Evolutionary conservation across 1,140 invertebrate genomes (phyloP).

Genomic region (Chironomus striatipennis): DNA sequence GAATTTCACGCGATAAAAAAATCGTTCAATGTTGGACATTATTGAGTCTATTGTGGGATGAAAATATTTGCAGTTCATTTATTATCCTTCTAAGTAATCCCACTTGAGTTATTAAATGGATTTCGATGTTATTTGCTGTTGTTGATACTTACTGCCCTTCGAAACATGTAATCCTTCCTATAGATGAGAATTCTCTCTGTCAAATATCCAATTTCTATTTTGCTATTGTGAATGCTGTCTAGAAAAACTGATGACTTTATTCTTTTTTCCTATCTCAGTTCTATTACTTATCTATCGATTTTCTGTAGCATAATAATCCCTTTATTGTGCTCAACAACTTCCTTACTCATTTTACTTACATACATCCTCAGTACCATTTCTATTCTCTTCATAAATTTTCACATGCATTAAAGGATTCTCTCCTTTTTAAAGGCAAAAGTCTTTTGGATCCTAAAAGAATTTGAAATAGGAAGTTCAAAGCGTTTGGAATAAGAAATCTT

Average conservation of each 20-base stretch:
- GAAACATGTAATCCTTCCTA: constrained; percentile 12
- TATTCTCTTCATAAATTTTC: neutral
- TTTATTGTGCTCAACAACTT: too few species aligned
- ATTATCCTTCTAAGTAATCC: neutral
- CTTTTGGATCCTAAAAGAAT: neutral
- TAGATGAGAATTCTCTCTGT: neutral
- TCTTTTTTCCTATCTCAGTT: neutral
- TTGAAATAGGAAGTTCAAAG: too few species aligned
- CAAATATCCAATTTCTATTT: neutral
- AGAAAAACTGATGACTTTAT: constrained; percentile 8
- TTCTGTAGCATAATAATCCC: neutral
- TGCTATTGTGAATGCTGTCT: neutral
- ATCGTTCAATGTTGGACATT: too few species aligned
- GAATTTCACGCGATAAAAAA: too few species aligned
- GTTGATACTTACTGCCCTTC: neutral
- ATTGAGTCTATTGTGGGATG: too few species aligned
- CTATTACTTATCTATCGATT: neutral
- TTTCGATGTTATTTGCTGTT: neutral
- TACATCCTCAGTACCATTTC: too few species aligned
- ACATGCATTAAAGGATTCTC: neutral
- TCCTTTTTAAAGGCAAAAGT: neutral
- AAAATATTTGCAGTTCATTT: constrained; percentile 14
- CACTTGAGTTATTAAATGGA: constrained; percentile 13
- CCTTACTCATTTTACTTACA: too few species aligned
- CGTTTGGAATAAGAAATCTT: neutral